These are phyloP conservation scores for Sebastes umbrosus DNA, from an alignment of 2,797 vertebrate genomes.

Conservation along the genomic window DNA sequence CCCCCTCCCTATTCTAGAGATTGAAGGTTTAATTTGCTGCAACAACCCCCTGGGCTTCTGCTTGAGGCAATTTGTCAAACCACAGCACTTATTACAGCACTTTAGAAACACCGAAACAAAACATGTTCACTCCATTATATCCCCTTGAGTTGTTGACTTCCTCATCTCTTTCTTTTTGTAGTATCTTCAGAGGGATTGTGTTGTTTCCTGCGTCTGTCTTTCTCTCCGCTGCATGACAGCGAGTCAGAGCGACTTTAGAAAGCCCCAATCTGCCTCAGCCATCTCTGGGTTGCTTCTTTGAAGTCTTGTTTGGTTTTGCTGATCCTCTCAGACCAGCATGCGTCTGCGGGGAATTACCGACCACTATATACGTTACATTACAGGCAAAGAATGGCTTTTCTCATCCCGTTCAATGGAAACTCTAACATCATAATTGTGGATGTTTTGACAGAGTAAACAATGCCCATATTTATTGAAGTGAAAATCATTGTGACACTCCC, in stretches of 20 bases:
- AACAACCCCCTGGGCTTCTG: slow-evolving; percentile 47
- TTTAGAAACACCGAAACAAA: slow-evolving; percentile 58
- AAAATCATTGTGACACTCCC: neutral
- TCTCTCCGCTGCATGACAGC: slow-evolving; percentile 47
- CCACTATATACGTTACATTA: neutral
- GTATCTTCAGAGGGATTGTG: slow-evolving; percentile 58
- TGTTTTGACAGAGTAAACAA: neutral
- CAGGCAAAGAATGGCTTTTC: neutral
- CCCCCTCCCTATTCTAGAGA: slow-evolving; percentile 27
- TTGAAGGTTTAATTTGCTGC: slow-evolving; percentile 57
- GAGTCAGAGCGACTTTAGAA: slow-evolving; percentile 54
- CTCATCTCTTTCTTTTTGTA: slow-evolving; percentile 52
- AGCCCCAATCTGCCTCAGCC: slow-evolving; percentile 53
- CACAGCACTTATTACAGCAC: slow-evolving; percentile 66
- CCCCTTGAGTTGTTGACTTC: slow-evolving; percentile 65
- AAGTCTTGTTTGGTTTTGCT: slow-evolving; percentile 56
- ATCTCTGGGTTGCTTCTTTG: slow-evolving; percentile 64
- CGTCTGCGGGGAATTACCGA: slow-evolving; percentile 24
- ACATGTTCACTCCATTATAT: slow-evolving; percentile 59
- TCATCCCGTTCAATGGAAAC: neutral
- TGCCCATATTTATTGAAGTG: neutral
- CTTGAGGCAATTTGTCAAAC: slow-evolving; percentile 68
- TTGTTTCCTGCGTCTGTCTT: slow-evolving; percentile 52
- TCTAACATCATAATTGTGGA: neutral
- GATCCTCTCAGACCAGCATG: slow-evolving; percentile 46